Evolutionary conservation across 2,113 vertebrate genomes (phyloP).

Genomic region (Serilophus lunatus): DNA sequence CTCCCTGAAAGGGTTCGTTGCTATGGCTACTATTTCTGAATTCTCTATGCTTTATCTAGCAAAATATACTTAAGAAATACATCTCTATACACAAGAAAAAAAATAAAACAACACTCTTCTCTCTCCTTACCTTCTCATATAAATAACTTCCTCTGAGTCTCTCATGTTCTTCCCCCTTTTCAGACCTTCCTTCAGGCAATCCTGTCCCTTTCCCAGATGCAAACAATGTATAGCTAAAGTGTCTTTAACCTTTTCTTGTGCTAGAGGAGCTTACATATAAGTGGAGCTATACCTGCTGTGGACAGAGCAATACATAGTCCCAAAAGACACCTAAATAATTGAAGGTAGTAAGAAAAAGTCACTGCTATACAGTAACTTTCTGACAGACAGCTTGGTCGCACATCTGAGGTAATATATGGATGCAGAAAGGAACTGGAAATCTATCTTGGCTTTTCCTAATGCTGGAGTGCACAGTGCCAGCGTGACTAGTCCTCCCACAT

Average conservation of each 20-base stretch:
- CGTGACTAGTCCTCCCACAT: accelerated
- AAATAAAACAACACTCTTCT: not conserved
- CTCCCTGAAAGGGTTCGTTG: not conserved
- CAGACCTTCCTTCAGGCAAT: not conserved
- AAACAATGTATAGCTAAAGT: not conserved
- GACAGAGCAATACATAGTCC: not conserved
- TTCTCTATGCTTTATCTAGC: not conserved
- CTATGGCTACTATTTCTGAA: not conserved
- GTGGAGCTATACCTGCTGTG: not conserved
- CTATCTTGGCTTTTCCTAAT: not conserved
- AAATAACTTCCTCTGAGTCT: not conserved
- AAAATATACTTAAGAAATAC: not conserved
- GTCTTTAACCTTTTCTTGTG: not conserved
- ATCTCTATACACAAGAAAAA: not conserved
- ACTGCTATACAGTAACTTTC: not conserved
- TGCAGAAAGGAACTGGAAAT: not conserved
- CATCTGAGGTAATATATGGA: not conserved
- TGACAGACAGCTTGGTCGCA: not conserved
- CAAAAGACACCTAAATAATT: not conserved
- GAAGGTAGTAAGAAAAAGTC: not conserved
- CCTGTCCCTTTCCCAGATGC: not conserved
- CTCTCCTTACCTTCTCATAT: not conserved
- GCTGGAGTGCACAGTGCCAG: not conserved
- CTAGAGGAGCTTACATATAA: not conserved
- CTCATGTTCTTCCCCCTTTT: not conserved